A percentile compares a stretch with the other conserved stretches of the same genome.
Conservation (phyloP, 2,797 vertebrate species). For the Gymnopithys bicolor region DNA sequence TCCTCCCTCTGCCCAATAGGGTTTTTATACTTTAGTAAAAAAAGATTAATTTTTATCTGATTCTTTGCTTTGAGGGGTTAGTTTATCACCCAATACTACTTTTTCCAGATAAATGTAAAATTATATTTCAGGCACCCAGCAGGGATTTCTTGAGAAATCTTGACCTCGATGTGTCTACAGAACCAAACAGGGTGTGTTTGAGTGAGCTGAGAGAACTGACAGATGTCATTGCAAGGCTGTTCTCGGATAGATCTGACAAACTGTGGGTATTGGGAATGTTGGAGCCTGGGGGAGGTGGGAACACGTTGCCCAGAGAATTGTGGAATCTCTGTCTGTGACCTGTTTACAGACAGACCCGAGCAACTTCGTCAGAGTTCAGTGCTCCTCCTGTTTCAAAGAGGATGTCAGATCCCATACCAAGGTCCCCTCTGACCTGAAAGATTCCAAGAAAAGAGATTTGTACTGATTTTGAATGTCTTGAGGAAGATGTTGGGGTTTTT, state of each 20-base stretch:
- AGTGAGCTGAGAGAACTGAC: background rate
- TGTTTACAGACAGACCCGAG: background rate
- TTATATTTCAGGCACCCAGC: background rate
- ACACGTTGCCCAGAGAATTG: accelerated
- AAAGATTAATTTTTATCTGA: background rate
- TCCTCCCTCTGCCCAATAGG: background rate
- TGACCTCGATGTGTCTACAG: background rate
- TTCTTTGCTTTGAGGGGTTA: background rate
- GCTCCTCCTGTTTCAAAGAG: background rate
- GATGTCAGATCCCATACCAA: background rate
- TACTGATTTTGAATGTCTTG: background rate
- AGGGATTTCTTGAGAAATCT: background rate
- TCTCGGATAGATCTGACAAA: background rate
- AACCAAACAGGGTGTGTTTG: background rate
- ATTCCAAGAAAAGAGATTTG: background rate
- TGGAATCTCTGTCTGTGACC: background rate
- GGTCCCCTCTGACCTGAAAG: background rate
- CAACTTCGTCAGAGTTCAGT: background rate
- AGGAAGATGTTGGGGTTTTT: background rate
- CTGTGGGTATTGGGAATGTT: background rate
- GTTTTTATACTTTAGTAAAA: background rate
- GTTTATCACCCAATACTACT: background rate
- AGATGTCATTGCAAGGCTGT: background rate
- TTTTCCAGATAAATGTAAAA: background rate
- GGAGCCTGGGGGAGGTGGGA: background rate